Evolutionary conservation across 2,113 vertebrate genomes (phyloP), one percentile per base, ranked within the genome.

Genomic region (Smithornis capensis): DNA sequence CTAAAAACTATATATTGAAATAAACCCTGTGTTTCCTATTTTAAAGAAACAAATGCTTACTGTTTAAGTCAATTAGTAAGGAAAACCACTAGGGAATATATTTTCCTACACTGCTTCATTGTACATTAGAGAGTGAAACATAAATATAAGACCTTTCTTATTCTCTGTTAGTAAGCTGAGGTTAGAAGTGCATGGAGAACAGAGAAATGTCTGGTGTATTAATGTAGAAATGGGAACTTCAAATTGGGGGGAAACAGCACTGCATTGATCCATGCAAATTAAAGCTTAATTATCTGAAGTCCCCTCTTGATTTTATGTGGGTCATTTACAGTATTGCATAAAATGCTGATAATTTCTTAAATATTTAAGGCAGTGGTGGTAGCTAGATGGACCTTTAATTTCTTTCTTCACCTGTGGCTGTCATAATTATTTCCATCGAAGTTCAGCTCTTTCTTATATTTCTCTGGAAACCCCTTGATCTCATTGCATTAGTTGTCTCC

Each of bases 381-480:
- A 70, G 27, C 42, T 86, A n/a, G 64, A 44, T 75, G 24, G 22
- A 7, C 31, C 50, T 83, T 85, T 64, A 59, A 78, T 86, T 90
- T 91, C 49, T 85, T 83, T 75, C 38, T 85, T 80, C 62, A 94
- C 85, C 56, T 90, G 60, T 92, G 44, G 44, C 68, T 73, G 56
- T 77, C 52, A 64, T 49, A 55, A 71, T 77, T 95, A 42, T 22
- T 88, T 90, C 64, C 79, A 86, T 63, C 73, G 60, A 88, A 93
- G 60, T 83, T 80, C 47, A 74, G 19, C 14, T 80, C 82, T 60
- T 57, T 88, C 63, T 86, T 55, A 4, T 62, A 62, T 80, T 96
- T 86, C 63, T 93, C 59, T 74, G 47, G 79, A 93, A 91, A 88
- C 56, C 75, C 94, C 82, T 91, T 90, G 85, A 88, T 93, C 64